These are phyloP conservation scores for Monopterus albus DNA, from an alignment of 2,113 vertebrate genomes.

Conservation along the genomic window DNA sequence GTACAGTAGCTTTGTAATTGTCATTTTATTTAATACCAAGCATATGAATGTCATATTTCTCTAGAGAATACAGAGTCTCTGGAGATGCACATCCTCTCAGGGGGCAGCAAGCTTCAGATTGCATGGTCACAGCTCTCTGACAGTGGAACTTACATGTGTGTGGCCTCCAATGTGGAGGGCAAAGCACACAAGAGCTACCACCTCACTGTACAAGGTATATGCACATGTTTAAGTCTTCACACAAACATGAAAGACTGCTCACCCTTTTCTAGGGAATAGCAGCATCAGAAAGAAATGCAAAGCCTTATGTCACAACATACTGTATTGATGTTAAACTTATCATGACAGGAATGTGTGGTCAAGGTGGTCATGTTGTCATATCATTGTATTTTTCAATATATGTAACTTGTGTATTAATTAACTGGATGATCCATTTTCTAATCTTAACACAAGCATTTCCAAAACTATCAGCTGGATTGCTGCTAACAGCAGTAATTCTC, in stretches of 20 bases:
- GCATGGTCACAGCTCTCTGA: constrained; percentile 88
- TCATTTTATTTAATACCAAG: background rate
- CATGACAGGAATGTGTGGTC: no score
- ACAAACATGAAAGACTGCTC: no score
- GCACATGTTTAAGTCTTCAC: background rate
- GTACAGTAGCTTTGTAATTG: background rate
- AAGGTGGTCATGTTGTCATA: no score
- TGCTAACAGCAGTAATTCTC: constrained; percentile 26
- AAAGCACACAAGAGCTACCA: constrained; percentile 89
- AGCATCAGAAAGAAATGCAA: background rate
- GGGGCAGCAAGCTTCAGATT: constrained; percentile 93
- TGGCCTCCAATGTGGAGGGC: constrained; percentile 92
- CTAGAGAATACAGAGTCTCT: constrained; percentile 89
- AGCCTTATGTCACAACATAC: no score
- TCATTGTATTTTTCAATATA: no score
- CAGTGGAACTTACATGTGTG: constrained; percentile 88
- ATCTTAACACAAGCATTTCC: background rate
- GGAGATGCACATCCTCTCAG: constrained; percentile 92
- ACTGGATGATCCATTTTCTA: background rate
- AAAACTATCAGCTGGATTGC: background rate
- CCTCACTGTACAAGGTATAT: constrained; percentile 90
- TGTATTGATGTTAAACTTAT: no score
- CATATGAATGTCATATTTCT: constrained; percentile 9
- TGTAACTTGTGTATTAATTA: no score
- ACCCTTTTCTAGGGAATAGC: no score